Evolutionary conservation across 92 coral and sea anemone genomes (phyloP), one percentile per base, ranked within the genome.

Genomic region (Parazoanthus swiftii): DNA sequence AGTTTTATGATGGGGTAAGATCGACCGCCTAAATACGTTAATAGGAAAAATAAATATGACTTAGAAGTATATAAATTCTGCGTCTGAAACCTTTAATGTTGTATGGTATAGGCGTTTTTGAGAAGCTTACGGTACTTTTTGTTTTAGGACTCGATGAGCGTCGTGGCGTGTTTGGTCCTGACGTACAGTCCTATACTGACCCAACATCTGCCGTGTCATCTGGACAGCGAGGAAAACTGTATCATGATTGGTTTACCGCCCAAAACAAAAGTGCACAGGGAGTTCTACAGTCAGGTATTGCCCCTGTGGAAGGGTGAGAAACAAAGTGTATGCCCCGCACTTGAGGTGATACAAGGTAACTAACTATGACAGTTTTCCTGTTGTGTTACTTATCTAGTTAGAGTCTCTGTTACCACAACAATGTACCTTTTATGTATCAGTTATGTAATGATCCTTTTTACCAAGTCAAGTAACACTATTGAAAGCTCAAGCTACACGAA

Each of bases 1-100:
- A 93, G 91, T 95, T 95, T 82, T 92, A 91, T 90, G 98, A 95
- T 88, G 91, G 92, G 93, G 97, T 94, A 92, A 76, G 3, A 51
- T 8, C 10, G 58, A 51, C 58, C 14, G 20, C 18, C 20, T 13
- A 54, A 54, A 13, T 54, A 54, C 0, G 14, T 11, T 54, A 54
- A 14, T 13, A 54, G 14, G 18, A 54, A 48, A 0, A 0, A 48
- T 48, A 48, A 54, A 54, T 54, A 54, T 54, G 59, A 15, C 14
- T 54, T 15, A 54, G 59, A 15, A 54, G 2, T 11, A 54, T 13
- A 54, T 54, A 54, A 54, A 54, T 11, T 63, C 21, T 63, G 70
- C 26, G 0, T 63, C 70, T 63, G n/a, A 63, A 63, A 18, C 9
- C 2, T 63, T 23, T 20, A 63, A 11, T 83, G 15, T 63, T 59